Evolutionary conservation across 2,888 invertebrate genomes (phyloP).

Genomic region (Rosalia funebris): DNA sequence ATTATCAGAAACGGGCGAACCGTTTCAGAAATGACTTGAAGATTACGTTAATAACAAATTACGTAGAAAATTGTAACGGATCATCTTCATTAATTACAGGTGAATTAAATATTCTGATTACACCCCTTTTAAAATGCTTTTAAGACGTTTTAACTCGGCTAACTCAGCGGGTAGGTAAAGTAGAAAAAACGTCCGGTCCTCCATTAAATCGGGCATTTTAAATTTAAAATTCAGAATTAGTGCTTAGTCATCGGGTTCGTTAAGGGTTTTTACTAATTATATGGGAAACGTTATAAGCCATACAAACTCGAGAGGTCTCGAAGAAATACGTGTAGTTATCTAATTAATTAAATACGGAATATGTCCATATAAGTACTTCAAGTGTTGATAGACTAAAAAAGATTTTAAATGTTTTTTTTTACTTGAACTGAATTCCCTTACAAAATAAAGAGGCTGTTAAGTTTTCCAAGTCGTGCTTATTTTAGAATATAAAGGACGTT

Average conservation of each 20-base stretch:
- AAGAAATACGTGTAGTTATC: neutral
- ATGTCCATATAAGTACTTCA: constrained; percentile 1
- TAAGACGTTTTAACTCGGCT: constrained; percentile 17
- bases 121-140: constrained; percentile 29
- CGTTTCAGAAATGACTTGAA: constrained; percentile 2
- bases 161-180: constrained; percentile 2
- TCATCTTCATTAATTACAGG: constrained; percentile 21
- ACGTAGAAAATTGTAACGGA: constrained; percentile 16
- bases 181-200: constrained; percentile 10
- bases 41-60: constrained; percentile 14
- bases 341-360: neutral
- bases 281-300: neutral
- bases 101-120: constrained; percentile 21
- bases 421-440: neutral
- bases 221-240: neutral
- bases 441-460: too few species aligned
- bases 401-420: neutral
- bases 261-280: constrained; percentile 15
- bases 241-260: constrained; percentile 3
- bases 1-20: neutral
- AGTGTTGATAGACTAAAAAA: neutral
- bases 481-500: too few species aligned
- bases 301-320: neutral
- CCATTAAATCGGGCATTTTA: constrained; percentile 12
- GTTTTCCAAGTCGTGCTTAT: too few species aligned